Conservation (phyloP, 2,888 invertebrate species). For the Drosophila paramelanica region DNA sequence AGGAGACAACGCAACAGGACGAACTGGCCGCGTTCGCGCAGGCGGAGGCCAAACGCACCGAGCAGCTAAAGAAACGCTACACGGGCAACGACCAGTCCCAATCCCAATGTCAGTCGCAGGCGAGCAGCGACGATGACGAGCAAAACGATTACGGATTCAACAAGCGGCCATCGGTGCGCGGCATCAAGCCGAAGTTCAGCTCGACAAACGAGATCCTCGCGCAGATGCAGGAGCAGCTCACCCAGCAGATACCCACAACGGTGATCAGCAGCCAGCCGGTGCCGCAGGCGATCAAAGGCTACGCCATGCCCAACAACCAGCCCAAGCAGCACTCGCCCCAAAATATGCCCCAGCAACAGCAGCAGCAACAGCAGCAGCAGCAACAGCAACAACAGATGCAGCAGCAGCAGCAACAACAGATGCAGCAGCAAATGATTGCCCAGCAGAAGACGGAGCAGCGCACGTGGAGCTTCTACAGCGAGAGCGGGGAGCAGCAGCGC, state of each 20-base stretch:
- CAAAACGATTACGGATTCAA: conserved; percentile 96
- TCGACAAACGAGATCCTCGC: conserved; percentile 92
- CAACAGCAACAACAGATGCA: too few species aligned
- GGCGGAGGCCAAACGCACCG: conserved; percentile 92
- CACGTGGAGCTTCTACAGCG: conserved; percentile 84
- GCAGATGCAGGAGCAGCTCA: conserved; percentile 91
- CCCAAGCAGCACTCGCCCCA: conserved; percentile 80
- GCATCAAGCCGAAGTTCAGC: conserved; percentile 94
- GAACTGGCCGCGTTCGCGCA: conserved; percentile 94
- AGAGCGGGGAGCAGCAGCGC: conserved; percentile 81
- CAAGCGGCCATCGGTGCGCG: conserved; percentile 94
- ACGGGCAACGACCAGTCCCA: conserved; percentile 75
- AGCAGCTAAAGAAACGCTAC: conserved; percentile 91
- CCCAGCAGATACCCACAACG: conserved; percentile 80
- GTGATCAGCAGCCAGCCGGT: conserved; percentile 75
- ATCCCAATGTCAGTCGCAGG: conserved; percentile 55
- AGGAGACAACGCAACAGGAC: conserved; percentile 87
- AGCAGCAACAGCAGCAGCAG: conserved; percentile 59
- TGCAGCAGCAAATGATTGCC: conserved; percentile 68
- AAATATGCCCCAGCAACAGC: conserved; percentile 72
- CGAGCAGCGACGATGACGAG: conserved; percentile 88
- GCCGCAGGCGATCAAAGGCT: conserved; percentile 81
- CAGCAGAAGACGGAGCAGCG: conserved; percentile 84
- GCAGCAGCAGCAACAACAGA: conserved; percentile 56
- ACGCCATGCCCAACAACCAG: conserved; percentile 83